Evolutionary conservation across 2,888 invertebrate genomes (phyloP), one percentile per base, ranked within the genome.

Genomic region (Calliopum simillimum): DNA sequence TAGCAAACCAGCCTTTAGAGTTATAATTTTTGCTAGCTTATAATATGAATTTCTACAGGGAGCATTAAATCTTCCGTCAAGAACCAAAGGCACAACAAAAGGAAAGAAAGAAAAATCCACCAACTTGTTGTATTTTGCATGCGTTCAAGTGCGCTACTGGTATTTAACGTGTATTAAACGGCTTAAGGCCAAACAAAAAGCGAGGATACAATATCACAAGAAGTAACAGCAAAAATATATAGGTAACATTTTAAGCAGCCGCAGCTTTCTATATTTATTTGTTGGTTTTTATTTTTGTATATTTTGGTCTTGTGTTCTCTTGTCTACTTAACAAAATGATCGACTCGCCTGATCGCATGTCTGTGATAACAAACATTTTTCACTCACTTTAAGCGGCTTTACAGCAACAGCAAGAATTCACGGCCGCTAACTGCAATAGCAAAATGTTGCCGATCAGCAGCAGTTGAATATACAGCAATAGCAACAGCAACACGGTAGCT

Each of bases 401-500:
- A n/a, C 64, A 64, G 41, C 55, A 67, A 46, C 25, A 58, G 23
- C 61, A 51, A 43, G n/a, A 19, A 33, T 49, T 49, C n/a, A 23
- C 51, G 53, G 44, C 33, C 67, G 73, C 76, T n/a, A 63, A 47
- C 49, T 49, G 44, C 64, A 58, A 44, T 51, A 49, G n/a, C 72
- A 73, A 70, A 55, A 66, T 23, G 14, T n/a, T 16, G 19, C 43
- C 41, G 67, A 71, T 71, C 73, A 71, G 73, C 73, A 75, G 46
- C 49, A 49, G 49, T 19, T 16, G 19, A n/a, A 49, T 16, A n/a
- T 12, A 46, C 46, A 46, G 43, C 33, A 33, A 59, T 4, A 16
- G 19, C 61, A 43, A 61, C 49, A 49, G 68, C 68, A 68, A 62
- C 84, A 84, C 84, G 82, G 85, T 84, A 84, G 84, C 84, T 81